phyloP scores from a whole-genome alignment of 2,113 vertebrate species.

The Struthio camelus region DNA sequence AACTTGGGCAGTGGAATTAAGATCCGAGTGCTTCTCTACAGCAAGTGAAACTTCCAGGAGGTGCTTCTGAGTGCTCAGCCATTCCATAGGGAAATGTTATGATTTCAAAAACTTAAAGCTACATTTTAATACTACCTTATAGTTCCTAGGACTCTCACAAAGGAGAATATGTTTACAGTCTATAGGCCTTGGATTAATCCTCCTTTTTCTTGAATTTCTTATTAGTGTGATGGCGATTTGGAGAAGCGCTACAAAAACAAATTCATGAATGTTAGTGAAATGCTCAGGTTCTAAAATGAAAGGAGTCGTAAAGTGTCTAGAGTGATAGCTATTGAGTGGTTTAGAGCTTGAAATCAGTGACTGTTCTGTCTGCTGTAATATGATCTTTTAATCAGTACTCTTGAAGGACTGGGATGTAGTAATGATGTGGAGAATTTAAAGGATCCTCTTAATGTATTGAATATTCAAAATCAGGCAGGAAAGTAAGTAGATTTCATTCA shows the following conservation, averaged over 20 bases:
- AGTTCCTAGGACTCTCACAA: background rate
- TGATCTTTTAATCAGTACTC: background rate
- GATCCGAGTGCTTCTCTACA: background rate
- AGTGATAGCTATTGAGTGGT: background rate
- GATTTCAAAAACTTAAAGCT: background rate
- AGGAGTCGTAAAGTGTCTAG: background rate
- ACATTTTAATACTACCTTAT: background rate
- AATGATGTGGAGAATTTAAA: background rate
- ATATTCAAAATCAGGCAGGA: background rate
- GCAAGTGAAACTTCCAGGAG: background rate
- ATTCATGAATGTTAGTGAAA: background rate
- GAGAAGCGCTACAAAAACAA: background rate
- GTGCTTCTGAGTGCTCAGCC: background rate
- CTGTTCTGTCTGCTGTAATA: background rate
- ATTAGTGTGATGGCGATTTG: background rate
- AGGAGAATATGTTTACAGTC: background rate
- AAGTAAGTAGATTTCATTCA: background rate
- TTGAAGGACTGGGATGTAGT: background rate
- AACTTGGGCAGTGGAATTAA: background rate
- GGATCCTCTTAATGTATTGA: background rate
- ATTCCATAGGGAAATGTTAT: background rate
- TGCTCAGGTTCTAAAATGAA: background rate
- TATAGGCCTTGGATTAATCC: background rate
- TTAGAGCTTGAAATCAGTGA: background rate
- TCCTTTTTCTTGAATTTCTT: background rate